Evolutionary conservation across 2,113 vertebrate species (phyloP).

Genomic region (Alosa alosa): DNA sequence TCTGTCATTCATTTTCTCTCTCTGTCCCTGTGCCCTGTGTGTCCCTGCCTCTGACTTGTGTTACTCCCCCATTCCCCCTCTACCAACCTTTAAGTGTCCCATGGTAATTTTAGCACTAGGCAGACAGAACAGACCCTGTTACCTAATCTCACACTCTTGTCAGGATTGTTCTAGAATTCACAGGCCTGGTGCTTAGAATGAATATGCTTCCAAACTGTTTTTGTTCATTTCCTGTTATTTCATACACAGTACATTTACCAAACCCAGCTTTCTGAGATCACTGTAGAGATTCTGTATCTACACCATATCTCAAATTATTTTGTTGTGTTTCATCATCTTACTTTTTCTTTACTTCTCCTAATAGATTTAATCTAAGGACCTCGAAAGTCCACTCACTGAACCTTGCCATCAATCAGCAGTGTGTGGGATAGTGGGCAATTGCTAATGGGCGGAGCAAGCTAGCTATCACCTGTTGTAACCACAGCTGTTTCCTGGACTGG

Average conservation of each 20-base stretch:
- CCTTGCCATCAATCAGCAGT: not conserved
- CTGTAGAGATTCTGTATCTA: not conserved
- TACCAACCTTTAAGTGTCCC: not conserved
- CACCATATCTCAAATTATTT: not conserved
- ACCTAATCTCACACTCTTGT: not conserved
- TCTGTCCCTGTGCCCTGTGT: not conserved
- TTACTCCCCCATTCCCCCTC: not conserved
- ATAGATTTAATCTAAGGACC: not conserved
- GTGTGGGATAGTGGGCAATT: not conserved
- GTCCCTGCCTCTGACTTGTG: not conserved
- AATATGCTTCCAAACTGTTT: not conserved
- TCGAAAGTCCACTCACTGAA: not conserved
- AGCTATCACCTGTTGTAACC: not conserved
- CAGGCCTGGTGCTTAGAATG: not conserved
- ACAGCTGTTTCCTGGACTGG: not conserved
- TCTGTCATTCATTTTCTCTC: constrained; percentile 13
- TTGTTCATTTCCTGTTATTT: not conserved
- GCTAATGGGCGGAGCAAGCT: not conserved
- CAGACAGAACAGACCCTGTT: not conserved
- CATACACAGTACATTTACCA: not conserved
- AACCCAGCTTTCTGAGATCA: not conserved
- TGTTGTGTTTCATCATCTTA: not conserved
- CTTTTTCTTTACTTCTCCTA: not conserved
- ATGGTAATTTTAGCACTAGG: not conserved
- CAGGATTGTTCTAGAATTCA: constrained; percentile 13